A percentile compares a stretch with the other conserved stretches of the same genome.
Conservation (phyloP, 2,797 vertebrate species). For the Acanthiza pusilla region DNA sequence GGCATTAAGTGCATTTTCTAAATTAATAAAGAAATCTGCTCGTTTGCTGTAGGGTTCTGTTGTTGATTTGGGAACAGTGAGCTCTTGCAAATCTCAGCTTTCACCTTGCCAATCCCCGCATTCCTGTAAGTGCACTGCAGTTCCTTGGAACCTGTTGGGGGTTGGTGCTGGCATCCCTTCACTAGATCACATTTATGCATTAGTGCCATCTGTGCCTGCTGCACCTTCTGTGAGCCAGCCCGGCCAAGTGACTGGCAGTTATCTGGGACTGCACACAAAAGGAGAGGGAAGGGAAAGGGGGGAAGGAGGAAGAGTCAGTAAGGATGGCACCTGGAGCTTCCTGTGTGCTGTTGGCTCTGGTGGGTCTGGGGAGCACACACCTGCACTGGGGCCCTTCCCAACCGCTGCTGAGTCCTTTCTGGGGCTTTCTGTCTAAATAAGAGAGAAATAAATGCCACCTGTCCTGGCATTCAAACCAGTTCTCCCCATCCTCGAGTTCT, state of each 20-base stretch:
- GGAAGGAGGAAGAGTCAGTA: conserved; percentile 13
- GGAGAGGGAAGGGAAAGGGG: conserved; percentile 2
- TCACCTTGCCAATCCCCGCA: conserved; percentile 82
- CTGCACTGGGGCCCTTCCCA: conserved; percentile 65
- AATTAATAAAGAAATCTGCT: conserved; percentile 68
- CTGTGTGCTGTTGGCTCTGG: conserved; percentile 77
- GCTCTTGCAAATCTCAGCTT: conserved; percentile 73
- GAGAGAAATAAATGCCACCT: neutral
- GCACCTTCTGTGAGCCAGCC: conserved; percentile 92
- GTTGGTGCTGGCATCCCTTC: conserved; percentile 89
- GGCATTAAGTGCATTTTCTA: conserved; percentile 42
- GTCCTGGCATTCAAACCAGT: neutral
- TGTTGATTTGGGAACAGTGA: conserved; percentile 73
- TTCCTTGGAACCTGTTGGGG: conserved; percentile 91
- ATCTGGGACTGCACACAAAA: conserved; percentile 80
- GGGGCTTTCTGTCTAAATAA: neutral
- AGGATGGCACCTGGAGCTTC: conserved; percentile 73
- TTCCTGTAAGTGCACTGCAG: conserved; percentile 84
- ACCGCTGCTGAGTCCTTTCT: neutral
- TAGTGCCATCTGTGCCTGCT: conserved; percentile 98
- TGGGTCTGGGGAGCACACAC: conserved; percentile 65
- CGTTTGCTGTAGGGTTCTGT: conserved; percentile 67
- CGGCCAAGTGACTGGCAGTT: conserved; percentile 97
- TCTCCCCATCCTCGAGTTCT: neutral
- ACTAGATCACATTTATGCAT: conserved; percentile 99